Percentiles rank a stretch among this genome's conserved stretches.
Evolutionary conservation across 2,113 vertebrate genomes (phyloP).

Genomic region (Pituophis catenifer): DNA sequence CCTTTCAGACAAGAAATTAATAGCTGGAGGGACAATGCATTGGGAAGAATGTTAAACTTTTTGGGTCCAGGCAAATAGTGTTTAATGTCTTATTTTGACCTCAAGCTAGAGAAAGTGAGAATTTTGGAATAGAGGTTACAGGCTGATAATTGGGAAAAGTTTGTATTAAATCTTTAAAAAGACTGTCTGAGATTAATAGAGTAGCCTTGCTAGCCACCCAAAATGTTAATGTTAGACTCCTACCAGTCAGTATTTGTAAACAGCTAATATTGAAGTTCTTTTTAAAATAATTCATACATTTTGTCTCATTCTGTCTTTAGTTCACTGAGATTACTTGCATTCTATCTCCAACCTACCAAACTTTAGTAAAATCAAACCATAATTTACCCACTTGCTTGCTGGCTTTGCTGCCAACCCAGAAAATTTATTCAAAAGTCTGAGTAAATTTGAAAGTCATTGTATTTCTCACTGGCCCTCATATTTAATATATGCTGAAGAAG

Average conservation of each 20-base stretch:
- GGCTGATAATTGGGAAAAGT: slow-evolving; percentile 10
- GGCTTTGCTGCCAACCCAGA: not conserved
- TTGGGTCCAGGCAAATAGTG: not conserved
- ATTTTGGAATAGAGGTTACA: not conserved
- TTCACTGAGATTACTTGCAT: not conserved
- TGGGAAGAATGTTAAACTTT: slow-evolving; percentile 29
- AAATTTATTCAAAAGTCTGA: not conserved
- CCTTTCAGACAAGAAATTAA: slow-evolving; percentile 37
- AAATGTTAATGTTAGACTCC: not conserved
- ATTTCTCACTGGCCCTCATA: not conserved
- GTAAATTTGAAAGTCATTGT: not conserved
- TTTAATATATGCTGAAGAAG: not conserved
- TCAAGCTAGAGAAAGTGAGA: not conserved
- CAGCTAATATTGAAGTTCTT: not conserved
- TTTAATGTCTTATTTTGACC: slow-evolving; percentile 11
- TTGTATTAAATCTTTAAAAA: not conserved
- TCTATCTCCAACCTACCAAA: not conserved
- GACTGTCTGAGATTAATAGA: not conserved
- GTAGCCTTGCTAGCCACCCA: not conserved
- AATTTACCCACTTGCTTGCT: not conserved
- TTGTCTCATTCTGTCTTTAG: not conserved
- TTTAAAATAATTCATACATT: not conserved
- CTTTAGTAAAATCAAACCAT: not conserved
- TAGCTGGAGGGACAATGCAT: slow-evolving; percentile 29
- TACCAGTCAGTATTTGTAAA: not conserved